Base-by-base conservation (phyloP, 2,797 vertebrate species). In the Pseudotriccus pelzelni region DNA sequence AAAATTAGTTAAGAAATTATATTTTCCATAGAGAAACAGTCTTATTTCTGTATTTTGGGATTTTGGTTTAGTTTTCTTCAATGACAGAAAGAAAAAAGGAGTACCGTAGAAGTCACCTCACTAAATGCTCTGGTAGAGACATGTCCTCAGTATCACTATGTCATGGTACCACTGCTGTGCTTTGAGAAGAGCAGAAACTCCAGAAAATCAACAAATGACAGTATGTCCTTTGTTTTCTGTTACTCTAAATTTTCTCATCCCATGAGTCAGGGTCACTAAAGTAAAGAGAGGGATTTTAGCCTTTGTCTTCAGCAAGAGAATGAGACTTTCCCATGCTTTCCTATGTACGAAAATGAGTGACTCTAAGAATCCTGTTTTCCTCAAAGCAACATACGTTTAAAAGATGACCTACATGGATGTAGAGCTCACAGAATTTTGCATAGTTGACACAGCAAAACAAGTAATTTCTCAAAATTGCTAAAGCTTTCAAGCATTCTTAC, bases 91-190 rank as follows among this genome's bases (percentile, higher is more conserved):
- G 7, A 12, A 58, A 60, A 58, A 80, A 36, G 8, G 49, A 27
- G 2, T 17, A 43, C 6, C 66, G 24, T 13, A 56, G 32, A 66
- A 41, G 5, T 78, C 4, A 28, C 9, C 7, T 32, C 19, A 55
- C 28, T 74, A 32, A 86, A 28, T 1, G 1, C 5, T 79, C 15
- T 46, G 6, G 2, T 30, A 63, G 8, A 75, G 7, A 30, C 2
- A 6, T 25, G 17, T 46, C 9, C 34, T 73, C 36, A 67, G 25
- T 18, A 28, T 43, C 44, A 30, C 22, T n/a, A 46, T n/a, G 24
- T 59, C 22, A 32, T 7, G 0, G 25, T 44, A 50, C 7, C 19
- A 50, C 11, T 30, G 2, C 9, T 1, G 34, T 36, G n/a, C 23
- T 70, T 55, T 21, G 12, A 10, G 25, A 88, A 83, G 36, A 47